Evolutionary conservation across 2,797 vertebrate genomes (phyloP), one percentile per base, ranked within the genome.

Genomic region (Steatocranus sp.): DNA sequence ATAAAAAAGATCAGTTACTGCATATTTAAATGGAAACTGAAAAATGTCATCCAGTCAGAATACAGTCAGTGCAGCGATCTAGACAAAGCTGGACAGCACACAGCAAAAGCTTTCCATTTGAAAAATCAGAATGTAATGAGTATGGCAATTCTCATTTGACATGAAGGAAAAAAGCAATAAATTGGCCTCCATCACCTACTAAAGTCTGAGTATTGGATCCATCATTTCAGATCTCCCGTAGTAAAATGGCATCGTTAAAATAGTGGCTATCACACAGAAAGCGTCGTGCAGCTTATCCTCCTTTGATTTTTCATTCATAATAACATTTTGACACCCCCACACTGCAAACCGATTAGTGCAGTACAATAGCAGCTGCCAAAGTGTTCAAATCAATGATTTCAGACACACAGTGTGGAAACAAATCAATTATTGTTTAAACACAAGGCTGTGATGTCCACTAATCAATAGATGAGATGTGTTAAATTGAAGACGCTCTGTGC

Each of bases 361-460:
- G 90, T 78, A 83, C 83, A 89, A 85, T 93, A 95, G 92, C 94
- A 93, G 93, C 92, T 93, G 94, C 95, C 95, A 94, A 93, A 95
- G 94, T 96, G 93, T 93, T 95, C 75, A 76, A 95, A 97, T 97
- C 96, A 96, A 97, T 97, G 92, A 93, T 91, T 95, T 76, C 82
- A 91, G 89, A 93, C 89, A 91, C 87, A 92, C 89, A 93, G 94
- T 83, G 85, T 90, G 83, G 93, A 95, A 96, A 95, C 94, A 96
- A 95, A 97, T 97, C 96, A 95, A 96, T 97, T 95, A 96, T 95
- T 95, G 95, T 97, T 95, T 95, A 96, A 96, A 92, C 87, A 92
- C 89, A 83, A 51, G 66, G 79, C 86, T 88, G 43, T 70, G 48
- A 87, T 91, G 91, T 92, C 86, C 79, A 63, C 41, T 51, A 88